Evolutionary conservation across 2,888 invertebrate genomes (phyloP).

Genomic region (Sesia bembeciformis): DNA sequence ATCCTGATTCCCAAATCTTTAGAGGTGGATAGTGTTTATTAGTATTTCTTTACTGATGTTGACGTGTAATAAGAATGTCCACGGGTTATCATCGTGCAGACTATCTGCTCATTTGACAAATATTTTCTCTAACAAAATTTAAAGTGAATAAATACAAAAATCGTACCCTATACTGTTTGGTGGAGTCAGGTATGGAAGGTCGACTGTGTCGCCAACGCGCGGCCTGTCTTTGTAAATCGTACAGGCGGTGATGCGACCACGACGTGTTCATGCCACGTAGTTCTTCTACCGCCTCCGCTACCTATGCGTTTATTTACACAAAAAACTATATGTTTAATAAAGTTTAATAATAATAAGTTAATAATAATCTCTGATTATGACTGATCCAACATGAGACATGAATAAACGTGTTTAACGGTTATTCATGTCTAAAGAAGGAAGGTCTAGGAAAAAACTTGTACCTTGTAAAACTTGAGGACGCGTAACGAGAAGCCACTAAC

Average conservation of each 20-base stretch:
- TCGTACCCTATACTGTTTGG: slow-evolving; percentile 40
- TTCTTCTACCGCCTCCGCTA: slow-evolving; percentile 50
- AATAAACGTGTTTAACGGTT: no score
- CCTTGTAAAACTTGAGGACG: no score
- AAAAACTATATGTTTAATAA: no score
- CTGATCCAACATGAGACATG: no score
- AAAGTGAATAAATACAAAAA: no score
- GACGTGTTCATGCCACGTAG: slow-evolving; percentile 66
- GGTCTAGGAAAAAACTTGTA: no score
- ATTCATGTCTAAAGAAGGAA: no score
- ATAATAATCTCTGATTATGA: no score
- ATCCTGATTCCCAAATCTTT: no score
- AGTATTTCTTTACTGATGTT: not conserved
- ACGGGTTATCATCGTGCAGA: not conserved
- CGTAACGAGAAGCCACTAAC: no score
- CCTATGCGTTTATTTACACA: slow-evolving; percentile 17
- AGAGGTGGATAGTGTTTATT: not conserved
- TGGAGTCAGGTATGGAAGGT: slow-evolving; percentile 55
- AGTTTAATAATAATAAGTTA: no score
- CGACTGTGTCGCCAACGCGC: slow-evolving; percentile 48
- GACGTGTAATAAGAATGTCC: not conserved
- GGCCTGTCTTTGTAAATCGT: slow-evolving; percentile 52
- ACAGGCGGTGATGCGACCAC: slow-evolving; percentile 59
- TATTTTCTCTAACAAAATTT: not conserved
- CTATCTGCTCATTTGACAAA: not conserved